These are phyloP conservation scores for Drosophila tanythrix DNA, from an alignment of 2,888 invertebrate genomes.

Conservation along the genomic window DNA sequence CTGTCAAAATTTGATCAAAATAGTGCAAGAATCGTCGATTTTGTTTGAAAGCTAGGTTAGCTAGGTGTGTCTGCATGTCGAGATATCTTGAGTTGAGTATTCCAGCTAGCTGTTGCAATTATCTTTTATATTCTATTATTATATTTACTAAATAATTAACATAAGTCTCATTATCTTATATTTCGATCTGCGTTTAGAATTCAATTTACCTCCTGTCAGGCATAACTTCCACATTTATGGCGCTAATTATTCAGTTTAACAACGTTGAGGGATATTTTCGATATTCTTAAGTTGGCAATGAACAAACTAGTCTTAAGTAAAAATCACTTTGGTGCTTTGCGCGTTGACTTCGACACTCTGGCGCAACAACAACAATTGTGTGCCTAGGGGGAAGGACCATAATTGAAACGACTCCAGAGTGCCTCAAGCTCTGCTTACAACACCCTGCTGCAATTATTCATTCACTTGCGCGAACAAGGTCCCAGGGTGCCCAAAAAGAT, in stretches of 20 bases:
- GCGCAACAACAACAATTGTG: slow-evolving; percentile 18
- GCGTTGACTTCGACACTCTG: slow-evolving; percentile 24
- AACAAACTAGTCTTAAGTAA: background rate
- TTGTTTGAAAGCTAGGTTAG: too few relatives aligned
- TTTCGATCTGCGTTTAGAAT: background rate
- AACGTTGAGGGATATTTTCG: background rate
- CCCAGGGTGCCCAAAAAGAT: slow-evolving; percentile 4
- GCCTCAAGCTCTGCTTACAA: slow-evolving; percentile 58
- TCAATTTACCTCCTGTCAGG: background rate
- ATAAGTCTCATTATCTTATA: background rate
- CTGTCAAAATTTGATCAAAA: background rate
- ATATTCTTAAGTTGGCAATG: background rate
- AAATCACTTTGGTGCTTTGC: slow-evolving; percentile 3
- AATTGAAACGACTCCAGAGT: slow-evolving; percentile 54
- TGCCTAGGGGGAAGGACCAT: slow-evolving; percentile 27
- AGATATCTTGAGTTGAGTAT: background rate
- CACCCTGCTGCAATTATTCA: slow-evolving; percentile 76
- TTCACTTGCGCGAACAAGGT: slow-evolving; percentile 50
- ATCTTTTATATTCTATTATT: background rate
- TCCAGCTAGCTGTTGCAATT: background rate
- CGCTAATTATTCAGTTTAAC: background rate
- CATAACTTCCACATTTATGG: background rate
- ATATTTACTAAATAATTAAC: background rate
- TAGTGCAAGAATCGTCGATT: background rate
- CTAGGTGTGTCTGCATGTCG: background rate